A percentile compares a stretch with the other conserved stretches of the same genome.
phyloP scores from a whole-genome alignment of 2,888 invertebrate species.

The Athalia rosae region DNA sequence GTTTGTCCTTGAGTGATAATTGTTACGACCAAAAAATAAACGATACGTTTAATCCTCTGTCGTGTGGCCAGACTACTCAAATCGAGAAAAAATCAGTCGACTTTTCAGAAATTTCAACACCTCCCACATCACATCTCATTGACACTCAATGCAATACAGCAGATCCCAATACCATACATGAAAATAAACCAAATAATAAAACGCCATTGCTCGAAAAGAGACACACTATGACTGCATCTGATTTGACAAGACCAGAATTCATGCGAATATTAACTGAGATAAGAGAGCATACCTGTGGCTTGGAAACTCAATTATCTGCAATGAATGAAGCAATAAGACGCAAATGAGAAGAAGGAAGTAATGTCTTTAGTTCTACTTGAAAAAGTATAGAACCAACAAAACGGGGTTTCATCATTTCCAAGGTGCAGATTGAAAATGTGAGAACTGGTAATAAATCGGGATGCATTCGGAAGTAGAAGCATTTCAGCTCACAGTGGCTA shows the following conservation, averaged over 20 bases:
- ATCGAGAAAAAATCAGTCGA: not conserved
- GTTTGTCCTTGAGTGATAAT: slow-evolving; percentile 2
- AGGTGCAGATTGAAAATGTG: not conserved
- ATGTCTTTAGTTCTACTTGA: slow-evolving; percentile 2
- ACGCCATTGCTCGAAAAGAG: not conserved
- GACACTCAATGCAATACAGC: not conserved
- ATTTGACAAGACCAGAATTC: slow-evolving; percentile 52
- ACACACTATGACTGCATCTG: slow-evolving; percentile 37
- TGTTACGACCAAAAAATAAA: not conserved
- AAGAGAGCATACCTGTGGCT: slow-evolving; percentile 53
- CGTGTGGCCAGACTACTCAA: not conserved
- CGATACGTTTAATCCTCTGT: not conserved
- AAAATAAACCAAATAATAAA: not conserved
- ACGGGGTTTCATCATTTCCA: not conserved
- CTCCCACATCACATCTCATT: not conserved
- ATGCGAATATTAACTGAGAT: slow-evolving; percentile 55
- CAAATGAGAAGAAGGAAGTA: slow-evolving; percentile 33
- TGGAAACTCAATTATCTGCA: slow-evolving; percentile 53
- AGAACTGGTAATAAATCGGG: not conserved
- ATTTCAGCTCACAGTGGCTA: not conserved
- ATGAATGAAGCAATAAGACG: slow-evolving; percentile 53
- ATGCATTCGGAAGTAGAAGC: not conserved
- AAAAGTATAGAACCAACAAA: not conserved
- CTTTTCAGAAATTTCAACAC: slow-evolving; percentile 4
- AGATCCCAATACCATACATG: not conserved